Base-by-base conservation (phyloP, 2,888 invertebrate genomes). In the Eudemis profundana region DNA sequence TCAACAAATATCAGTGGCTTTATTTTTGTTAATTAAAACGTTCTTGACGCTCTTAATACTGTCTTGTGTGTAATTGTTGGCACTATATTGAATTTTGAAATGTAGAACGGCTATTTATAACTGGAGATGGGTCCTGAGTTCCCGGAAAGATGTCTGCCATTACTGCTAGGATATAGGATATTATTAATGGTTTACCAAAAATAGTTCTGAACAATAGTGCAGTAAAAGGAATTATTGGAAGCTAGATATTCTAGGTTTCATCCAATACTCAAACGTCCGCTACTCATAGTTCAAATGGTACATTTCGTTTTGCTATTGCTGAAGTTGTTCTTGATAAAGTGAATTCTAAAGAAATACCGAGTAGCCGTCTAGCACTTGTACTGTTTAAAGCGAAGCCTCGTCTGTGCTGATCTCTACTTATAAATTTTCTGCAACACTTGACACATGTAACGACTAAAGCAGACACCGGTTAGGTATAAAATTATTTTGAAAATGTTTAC, bases 21-120 rank as follows among this genome's bases (percentile, higher is more conserved):
- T 74, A 77, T 74, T 87, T 89, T 88, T 83, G 78, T 87, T 89
- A 89, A 90, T 90, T 90, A 81, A 82, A 79, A 81, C 77, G 79
- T 78, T 83, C 82, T 85, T 83, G 81, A 75, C 42, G 44, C 38
- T 47, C 53, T 65, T 65, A 74, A 77, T 78, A 68, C 51, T 71
- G 75, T 80, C 83, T 78, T 79, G 75, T 72, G 75, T 72, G 71
- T 83, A 86, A 89, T 87, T 88, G 84, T 74, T 75, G 62, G 70
- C 72, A 81, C 80, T 47, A 42, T 49, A 60, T 54, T 60, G 38
- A 84, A 79, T 81, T 85, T 84, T 83, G 78, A 78, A 82, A 83
- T 82, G 80, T 85, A 82, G 84, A 80, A 72, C 85, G 74, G 74
- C 79, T 88, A 88, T 86, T 84, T 86, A 79, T 85, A 87, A 72